Evolutionary conservation across 2,888 invertebrate species (phyloP), one percentile per base, ranked within the genome.

Genomic region (Drosophila putrida): DNA sequence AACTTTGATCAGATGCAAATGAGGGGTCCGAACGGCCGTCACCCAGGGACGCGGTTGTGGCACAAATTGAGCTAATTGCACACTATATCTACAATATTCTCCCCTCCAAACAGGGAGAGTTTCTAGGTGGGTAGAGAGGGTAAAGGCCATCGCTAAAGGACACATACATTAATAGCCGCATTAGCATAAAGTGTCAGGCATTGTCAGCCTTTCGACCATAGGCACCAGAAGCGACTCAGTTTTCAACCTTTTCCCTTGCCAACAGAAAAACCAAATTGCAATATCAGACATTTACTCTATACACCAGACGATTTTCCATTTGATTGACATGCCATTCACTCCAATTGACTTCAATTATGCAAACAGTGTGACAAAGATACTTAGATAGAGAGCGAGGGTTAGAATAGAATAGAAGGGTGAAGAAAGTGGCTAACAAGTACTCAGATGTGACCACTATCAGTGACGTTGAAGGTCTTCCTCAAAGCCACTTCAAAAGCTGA

Each of bases 1-100:
- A 88, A 81, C 88, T 81, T 85, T 86, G 85, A 86, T 86, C 85
- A 74, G 68, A 76, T 76, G 76, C 69, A 72, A 76, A 76, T 76
- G 77, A 72, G 15, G 72, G 36, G 62, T 54, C 60, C 43, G 39
- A n/a, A 20, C 36, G 54, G 49, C 20, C 46, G n/a, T 47, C 55
- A 68, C 25, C 73, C 15, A 57, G 73, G 77, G 77, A 73, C 62
- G 62, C 44, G 55, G 55, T 60, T 64, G 54, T 53, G 71, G 75
- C 81, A 78, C 82, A 84, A 87, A 86, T 88, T 88, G 88, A 88
- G 83, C 89, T 88, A 88, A 88, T 88, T 88, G 88, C 88, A 80
- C 71, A 72, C 80, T 75, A 80, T 76, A 83, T 82, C 80, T 70
- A 64, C 63, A 71, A 5, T 28, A 31, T 6, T 20, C 44, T 27